Conservation (phyloP, 2,113 vertebrate genomes). For the cattle (Bos taurus) region ARS-UCD2.0 NC_037331.1:3176501-3177000, state of each 20-base stretch:
- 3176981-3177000: neutral
- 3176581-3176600: neutral
- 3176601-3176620: neutral
- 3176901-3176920: neutral
- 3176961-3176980: neutral
- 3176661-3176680: neutral
- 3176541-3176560: too few species aligned
- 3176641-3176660: neutral
- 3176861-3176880: neutral
- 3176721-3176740: neutral
- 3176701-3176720: neutral
- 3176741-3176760: neutral
- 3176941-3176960: neutral
- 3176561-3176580: too few species aligned
- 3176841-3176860: neutral
- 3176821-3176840: neutral
- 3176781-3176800: neutral
- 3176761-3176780: too few species aligned
- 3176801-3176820: neutral
- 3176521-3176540: neutral
- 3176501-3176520: neutral
- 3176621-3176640: neutral
- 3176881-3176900: neutral
- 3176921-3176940: neutral
- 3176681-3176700: too few species aligned